These are phyloP conservation scores for Raja brachyura DNA, from an alignment of 2,113 vertebrate genomes.

Conservation along the genomic window DNA sequence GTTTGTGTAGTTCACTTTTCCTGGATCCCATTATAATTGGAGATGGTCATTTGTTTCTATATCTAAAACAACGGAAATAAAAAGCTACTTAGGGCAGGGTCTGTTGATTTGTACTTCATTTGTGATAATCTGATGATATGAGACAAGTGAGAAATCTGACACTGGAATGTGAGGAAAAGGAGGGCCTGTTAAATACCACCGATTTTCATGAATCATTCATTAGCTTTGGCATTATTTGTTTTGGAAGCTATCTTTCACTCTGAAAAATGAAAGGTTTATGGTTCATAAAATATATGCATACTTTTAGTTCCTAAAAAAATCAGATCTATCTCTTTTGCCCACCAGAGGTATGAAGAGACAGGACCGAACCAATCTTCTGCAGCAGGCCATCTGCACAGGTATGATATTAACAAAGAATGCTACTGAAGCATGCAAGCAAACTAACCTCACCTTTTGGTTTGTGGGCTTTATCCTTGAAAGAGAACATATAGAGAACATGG, in stretches of 20 bases:
- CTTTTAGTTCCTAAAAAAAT: not conserved
- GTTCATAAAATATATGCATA: not conserved
- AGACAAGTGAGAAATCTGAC: not conserved
- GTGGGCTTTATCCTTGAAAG: not conserved
- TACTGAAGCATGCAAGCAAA: not conserved
- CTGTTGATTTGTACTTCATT: not conserved
- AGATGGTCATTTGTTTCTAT: not conserved
- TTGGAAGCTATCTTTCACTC: too few relatives aligned
- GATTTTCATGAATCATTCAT: not conserved
- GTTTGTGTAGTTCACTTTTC: not conserved
- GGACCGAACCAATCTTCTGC: conserved; percentile 67
- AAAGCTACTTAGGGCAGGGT: not conserved
- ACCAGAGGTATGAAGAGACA: conserved; percentile 78
- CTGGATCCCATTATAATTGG: not conserved
- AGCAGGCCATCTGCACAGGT: conserved; percentile 75
- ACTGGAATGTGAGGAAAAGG: not conserved
- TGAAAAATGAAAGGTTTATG: not conserved
- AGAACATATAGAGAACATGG: not conserved
- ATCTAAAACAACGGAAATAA: not conserved
- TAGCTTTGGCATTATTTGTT: not conserved
- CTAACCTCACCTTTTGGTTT: not conserved
- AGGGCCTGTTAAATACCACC: not conserved
- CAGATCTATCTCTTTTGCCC: conserved; percentile 38
- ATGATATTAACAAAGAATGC: conserved; percentile 42
- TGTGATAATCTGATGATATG: not conserved